A percentile compares a stretch with the other conserved stretches of the same genome.
Evolutionary conservation across 1,140 invertebrate genomes (phyloP).

Genomic region (Eumaeus atala): DNA sequence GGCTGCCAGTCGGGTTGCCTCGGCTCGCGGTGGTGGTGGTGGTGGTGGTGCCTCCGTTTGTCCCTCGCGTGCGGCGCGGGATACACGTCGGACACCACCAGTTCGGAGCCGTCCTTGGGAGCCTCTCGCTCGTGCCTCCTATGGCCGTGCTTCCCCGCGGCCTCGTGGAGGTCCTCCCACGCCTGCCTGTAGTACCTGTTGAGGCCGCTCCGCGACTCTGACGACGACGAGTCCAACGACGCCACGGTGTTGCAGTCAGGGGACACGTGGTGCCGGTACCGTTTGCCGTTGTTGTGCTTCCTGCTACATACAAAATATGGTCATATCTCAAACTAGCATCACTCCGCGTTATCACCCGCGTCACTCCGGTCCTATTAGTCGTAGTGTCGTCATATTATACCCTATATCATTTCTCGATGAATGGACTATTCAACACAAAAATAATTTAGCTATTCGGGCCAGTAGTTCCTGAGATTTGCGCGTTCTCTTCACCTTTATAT

Average conservation of each 20-base stretch:
- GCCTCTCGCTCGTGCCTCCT: conserved; percentile 68
- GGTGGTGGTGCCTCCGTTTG: conserved; percentile 89
- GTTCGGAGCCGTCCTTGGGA: conserved; percentile 85
- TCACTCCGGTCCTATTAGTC: too few species aligned
- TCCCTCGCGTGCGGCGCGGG: conserved; percentile 74
- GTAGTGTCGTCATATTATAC: too few species aligned
- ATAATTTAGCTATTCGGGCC: too few species aligned
- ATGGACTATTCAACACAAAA: too few species aligned
- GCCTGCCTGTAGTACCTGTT: conserved; percentile 91
- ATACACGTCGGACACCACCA: conserved; percentile 85
- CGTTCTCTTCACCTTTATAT: too few species aligned
- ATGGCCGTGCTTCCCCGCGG: conserved; percentile 75
- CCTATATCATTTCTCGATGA: too few species aligned
- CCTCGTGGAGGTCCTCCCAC: conserved; percentile 93
- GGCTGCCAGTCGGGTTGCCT: conserved; percentile 54
- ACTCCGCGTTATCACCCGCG: too few species aligned
- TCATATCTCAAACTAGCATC: too few species aligned
- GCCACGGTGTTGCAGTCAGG: conserved; percentile 92
- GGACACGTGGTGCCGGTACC: conserved; percentile 88
- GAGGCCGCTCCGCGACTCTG: conserved; percentile 86
- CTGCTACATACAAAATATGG: conserved; percentile 38
- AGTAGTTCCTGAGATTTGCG: too few species aligned
- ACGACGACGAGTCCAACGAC: conserved; percentile 89
- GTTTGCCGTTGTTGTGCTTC: conserved; percentile 82
- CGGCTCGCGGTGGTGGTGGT: conserved; percentile 80